Conservation (phyloP, 2,888 invertebrate genomes). For the Crioceris asparagi region DNA sequence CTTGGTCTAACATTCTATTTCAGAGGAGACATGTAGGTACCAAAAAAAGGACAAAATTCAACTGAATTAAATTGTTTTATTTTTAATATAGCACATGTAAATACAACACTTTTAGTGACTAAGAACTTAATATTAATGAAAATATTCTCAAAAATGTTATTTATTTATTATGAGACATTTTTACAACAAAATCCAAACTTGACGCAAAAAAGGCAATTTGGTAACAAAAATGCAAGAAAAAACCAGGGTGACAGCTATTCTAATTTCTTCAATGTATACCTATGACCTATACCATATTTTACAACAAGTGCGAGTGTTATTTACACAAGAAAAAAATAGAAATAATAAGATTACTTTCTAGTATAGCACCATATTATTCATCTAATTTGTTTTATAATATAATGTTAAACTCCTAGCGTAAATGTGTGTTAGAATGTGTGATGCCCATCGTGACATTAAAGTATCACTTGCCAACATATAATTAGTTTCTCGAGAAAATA, state of each 20-base stretch:
- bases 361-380: conserved; percentile 29
- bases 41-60: not conserved
- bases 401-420: too few relatives aligned
- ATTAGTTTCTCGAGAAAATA: too few relatives aligned
- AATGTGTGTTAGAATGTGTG: too few relatives aligned
- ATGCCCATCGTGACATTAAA: too few relatives aligned
- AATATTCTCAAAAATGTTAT: not conserved
- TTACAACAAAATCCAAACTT: conserved; percentile 18
- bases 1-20: too few relatives aligned
- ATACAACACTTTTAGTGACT: conserved; percentile 27
- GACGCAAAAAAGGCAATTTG: conserved; percentile 15
- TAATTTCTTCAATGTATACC: conserved; percentile 7
- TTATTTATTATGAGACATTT: conserved; percentile 13
- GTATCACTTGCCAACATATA: too few relatives aligned
- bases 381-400: too few relatives aligned
- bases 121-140: conserved; percentile 8
- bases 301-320: conserved; percentile 23
- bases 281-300: conserved; percentile 23
- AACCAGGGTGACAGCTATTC: not conserved
- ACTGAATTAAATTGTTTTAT: conserved; percentile 20
- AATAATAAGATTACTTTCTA: conserved; percentile 12
- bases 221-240: conserved; percentile 11
- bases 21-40: too few relatives aligned
- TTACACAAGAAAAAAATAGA: conserved; percentile 25
- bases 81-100: conserved; percentile 31